Evolutionary conservation across 2,888 invertebrate species (phyloP), one percentile per base, ranked within the genome.

Genomic region (Perdita meconis): DNA sequence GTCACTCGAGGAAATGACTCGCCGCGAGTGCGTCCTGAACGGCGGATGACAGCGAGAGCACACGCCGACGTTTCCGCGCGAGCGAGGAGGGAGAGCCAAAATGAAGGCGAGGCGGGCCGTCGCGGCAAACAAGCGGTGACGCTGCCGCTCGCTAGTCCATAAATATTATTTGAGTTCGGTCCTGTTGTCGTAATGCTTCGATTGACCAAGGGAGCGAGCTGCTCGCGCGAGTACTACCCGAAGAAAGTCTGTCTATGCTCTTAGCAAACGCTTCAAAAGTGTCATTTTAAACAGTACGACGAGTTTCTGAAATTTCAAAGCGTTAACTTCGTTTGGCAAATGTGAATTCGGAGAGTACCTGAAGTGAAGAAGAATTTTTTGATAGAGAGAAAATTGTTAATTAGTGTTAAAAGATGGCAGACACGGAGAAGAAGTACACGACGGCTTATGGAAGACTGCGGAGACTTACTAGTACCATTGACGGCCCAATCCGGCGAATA

Each of bases 401-500:
- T 56, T 24, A 10, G 34, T 50, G 10, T 6, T 22, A 57, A 59
- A n/a, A 57, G 44, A 59, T 19, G 61, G 53, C 16, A n/a, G 91
- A 92, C 53, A 86, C 90, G 6, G 93, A 92, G 74, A 90, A 90
- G 80, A 92, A 90, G 64, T 96, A 96, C 90, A 94, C 94, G 16
- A 94, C 94, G 84, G 96, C 96, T 89, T 96, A 96, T 85, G 94
- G 93, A 74, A 94, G 96, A 87, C 90, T 96, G 80, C 93, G 95
- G 81, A 93, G 95, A 82, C 91, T 96, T 34, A 96, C 96, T 10
- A 95, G 95, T 87, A 90, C 89, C 81, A 92, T 92, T 74, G 95
- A 95, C 88, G 92, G 95, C 72, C 94, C 95, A 83, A 94, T 95
- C 82, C 93, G 95, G 86, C 95, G 95, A 92, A 94, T 95, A 76